Percentiles rank a stretch among this genome's conserved stretches.
Evolutionary conservation across 2,797 vertebrate species (phyloP).

Genomic region (Neoniphon sammara): DNA sequence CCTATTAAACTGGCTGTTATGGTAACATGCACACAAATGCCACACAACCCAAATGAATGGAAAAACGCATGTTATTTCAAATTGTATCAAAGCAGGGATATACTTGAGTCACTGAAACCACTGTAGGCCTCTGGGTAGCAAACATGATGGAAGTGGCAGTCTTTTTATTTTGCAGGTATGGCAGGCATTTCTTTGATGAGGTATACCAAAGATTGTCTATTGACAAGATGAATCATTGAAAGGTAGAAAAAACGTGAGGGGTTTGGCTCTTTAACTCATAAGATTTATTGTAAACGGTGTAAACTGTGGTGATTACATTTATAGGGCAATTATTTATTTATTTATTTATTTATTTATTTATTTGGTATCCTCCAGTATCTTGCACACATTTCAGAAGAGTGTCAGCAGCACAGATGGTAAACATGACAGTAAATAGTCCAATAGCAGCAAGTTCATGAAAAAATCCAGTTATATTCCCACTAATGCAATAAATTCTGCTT

Average conservation of each 20-base stretch:
- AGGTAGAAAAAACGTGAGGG: neutral
- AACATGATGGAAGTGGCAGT: conserved; percentile 5
- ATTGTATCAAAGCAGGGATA: neutral
- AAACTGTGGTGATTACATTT: no score
- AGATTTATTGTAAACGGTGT: no score
- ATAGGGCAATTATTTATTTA: no score
- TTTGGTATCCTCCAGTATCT: no score
- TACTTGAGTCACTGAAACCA: neutral
- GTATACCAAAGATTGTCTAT: conserved; percentile 38
- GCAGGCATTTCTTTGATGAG: conserved; percentile 5
- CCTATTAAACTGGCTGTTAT: conserved; percentile 67
- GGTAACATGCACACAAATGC: conserved; percentile 68
- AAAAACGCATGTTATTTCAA: conserved; percentile 5
- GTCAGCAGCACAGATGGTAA: no score
- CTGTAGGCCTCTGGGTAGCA: neutral
- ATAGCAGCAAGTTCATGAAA: no score
- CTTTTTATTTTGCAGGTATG: conserved; percentile 15
- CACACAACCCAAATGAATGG: neutral
- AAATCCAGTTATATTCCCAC: no score
- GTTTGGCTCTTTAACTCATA: no score
- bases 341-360: no score
- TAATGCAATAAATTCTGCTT: no score
- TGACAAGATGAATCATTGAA: neutral
- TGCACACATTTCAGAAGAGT: no score
- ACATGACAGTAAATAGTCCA: no score